A percentile compares a stretch with the other conserved stretches of the same genome.
Conservation (phyloP, 2,113 vertebrate species). For the Nothoprocta pentlandii region DNA sequence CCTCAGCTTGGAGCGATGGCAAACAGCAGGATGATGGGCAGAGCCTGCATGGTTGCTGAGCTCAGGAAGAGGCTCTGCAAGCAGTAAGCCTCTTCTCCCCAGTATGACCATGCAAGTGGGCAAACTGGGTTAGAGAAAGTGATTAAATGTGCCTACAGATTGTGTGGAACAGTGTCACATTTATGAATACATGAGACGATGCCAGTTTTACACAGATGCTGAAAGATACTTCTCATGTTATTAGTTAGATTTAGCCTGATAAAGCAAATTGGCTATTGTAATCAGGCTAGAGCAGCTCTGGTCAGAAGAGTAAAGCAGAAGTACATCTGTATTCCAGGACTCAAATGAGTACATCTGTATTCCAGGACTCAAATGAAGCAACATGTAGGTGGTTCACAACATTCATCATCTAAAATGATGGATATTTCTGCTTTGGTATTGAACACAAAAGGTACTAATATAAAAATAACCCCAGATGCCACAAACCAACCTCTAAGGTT, state of each 20-base stretch:
- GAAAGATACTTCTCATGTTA: background rate
- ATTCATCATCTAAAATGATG: background rate
- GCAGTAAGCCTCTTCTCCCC: background rate
- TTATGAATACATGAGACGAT: rapidly evolving
- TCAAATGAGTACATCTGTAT: background rate
- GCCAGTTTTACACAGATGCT: background rate
- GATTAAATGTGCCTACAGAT: background rate
- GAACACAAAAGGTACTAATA: background rate
- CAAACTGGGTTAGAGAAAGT: background rate
- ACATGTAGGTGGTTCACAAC: background rate
- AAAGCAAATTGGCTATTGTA: background rate
- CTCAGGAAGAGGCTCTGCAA: background rate
- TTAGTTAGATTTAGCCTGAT: background rate
- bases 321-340: background rate
- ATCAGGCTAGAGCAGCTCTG: background rate
- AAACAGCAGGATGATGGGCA: background rate
- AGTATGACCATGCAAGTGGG: background rate
- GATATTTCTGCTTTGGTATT: background rate
- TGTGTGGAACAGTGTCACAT: background rate
- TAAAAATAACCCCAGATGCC: background rate
- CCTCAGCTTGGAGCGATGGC: background rate
- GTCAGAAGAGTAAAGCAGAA: background rate
- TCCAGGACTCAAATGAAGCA: background rate
- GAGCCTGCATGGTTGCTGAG: background rate
- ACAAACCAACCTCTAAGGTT: background rate